Base-by-base conservation (phyloP, 2,888 invertebrate species). In the Yponomeuta evonymella region DNA sequence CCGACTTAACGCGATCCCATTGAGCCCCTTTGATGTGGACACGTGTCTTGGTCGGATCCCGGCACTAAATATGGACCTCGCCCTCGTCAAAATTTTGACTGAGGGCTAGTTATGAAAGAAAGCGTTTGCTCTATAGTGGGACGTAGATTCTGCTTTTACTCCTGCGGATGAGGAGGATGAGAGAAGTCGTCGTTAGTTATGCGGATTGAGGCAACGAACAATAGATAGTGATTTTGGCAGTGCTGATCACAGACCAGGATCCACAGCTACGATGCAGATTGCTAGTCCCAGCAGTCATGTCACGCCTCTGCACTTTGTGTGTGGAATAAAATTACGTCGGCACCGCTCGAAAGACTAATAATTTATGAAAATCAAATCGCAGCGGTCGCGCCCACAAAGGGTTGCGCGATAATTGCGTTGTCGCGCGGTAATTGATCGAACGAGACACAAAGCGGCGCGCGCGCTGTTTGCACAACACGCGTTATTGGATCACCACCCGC, bases 321-420 rank as follows among this genome's bases (percentile, higher is more conserved):
- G 15, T 15, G 51, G 51, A 58, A 58, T 58, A 58, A 58, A 58
- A 58, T 12, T 12, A 15, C 4, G 15, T 58, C 51, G 51, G 3
- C 15, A 58, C 23, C 51, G 51, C 12, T 58, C 51, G 51, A 12
- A 12, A 15, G 3, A 15, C 12, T 15, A 58, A 58, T 58, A 43
- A 43, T 58, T 58, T 58, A 58, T 58, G 51, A 58, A 58, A 58
- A 58, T 58, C 15, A 58, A 58, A 58, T 15, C 3, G 51, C 51
- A 58, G 51, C 51, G 51, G 51, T 58, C 51, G 51, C 51, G 51
- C 51, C 51, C 51, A 58, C 51, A 58, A 58, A 58, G 51, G 51
- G 51, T 58, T 58, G 51, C 51, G 51, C 51, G 51, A 58, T 12
- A 58, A 58, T 58, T 58, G 51, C 51, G 51, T 58, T 58, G 51